Evolutionary conservation across 2,113 vertebrate genomes (phyloP), one percentile per base, ranked within the genome.

Genomic region (Pachypanchax playfairii): DNA sequence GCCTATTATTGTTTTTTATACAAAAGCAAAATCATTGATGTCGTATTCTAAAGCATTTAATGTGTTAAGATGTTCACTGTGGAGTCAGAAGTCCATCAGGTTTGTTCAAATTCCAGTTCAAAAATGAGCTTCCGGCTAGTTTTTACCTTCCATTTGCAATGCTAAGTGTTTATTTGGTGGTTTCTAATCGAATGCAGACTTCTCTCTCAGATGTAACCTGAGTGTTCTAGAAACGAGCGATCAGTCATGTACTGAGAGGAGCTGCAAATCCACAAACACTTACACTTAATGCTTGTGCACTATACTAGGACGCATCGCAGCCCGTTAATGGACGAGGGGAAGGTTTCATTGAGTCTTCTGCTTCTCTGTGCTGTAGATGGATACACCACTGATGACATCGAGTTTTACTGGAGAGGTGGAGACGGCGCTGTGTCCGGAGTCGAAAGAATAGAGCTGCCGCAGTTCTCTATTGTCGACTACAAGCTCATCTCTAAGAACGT

Each of bases 391-490:
- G 97, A 99, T 50, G 97, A 99, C 85, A 98, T 99, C 42, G 96
- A 98, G 75, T 99, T 99, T 92, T 99, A 99, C 87, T 99, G 97
- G 97, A 92, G 96, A 59, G 96, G 96, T 2, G 97, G 95, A 76
- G 93, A 96, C 14, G 94, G 94, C 1, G 97, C 97, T 0, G 97
- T 99, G 56, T 95, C 97, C 1, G 97, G 97, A 52, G 97, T 99
- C 28, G 96, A 95, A 50, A 94, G 96, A 83, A 98, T 99, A 49
- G 97, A 99, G 54, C 91, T 99, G 75, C 97, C 97, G 3, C 97
- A 99, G 84, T 99, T 99, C 90, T 98, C 96, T 64, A 98, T 99
- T 8, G 96, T 98, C 22, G 97, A 99, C 89, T 98, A 98, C 89
- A 95, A 96, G 73, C 95, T 98, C 66, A 95, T 96, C 90, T 98